Evolutionary conservation across 2,888 invertebrate genomes (phyloP).

Genomic region (Norana najaformis): DNA sequence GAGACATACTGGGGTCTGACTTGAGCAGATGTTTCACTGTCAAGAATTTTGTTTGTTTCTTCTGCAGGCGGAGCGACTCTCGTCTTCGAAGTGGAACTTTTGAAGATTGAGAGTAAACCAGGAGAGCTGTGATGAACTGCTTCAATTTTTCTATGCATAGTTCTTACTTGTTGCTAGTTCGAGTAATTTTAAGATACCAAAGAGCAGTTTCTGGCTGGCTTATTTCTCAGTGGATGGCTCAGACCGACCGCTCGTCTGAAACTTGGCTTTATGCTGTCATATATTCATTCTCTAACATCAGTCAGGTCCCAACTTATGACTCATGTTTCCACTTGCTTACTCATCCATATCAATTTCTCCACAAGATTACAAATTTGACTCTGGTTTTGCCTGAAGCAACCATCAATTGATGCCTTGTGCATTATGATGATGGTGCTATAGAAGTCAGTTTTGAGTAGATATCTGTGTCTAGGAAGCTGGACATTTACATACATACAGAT

Average conservation of each 20-base stretch:
- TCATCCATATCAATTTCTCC: background rate
- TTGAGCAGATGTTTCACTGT: background rate
- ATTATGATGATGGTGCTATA: background rate
- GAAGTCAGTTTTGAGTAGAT: background rate
- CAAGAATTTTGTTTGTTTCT: slow-evolving; percentile 35
- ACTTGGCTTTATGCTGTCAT: background rate
- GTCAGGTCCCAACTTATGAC: background rate
- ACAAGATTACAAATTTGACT: background rate
- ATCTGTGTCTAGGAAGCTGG: background rate
- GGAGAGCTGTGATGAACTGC: slow-evolving; percentile 42
- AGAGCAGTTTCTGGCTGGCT: background rate
- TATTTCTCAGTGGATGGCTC: background rate
- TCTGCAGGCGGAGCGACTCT: slow-evolving; percentile 75
- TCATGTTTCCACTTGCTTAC: background rate
- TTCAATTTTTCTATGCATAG: slow-evolving; percentile 13
- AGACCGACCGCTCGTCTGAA: background rate
- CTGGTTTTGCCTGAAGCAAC: background rate
- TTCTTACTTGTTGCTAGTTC: slow-evolving; percentile 6
- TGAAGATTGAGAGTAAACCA: slow-evolving; percentile 71
- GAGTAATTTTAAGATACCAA: background rate
- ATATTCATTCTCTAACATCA: background rate
- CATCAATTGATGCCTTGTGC: background rate
- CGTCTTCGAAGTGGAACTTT: slow-evolving; percentile 78
- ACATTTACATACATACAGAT: background rate
- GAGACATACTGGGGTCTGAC: too few species aligned